Conservation (phyloP, 2,888 invertebrate species). For the Archips crataeganus region DNA sequence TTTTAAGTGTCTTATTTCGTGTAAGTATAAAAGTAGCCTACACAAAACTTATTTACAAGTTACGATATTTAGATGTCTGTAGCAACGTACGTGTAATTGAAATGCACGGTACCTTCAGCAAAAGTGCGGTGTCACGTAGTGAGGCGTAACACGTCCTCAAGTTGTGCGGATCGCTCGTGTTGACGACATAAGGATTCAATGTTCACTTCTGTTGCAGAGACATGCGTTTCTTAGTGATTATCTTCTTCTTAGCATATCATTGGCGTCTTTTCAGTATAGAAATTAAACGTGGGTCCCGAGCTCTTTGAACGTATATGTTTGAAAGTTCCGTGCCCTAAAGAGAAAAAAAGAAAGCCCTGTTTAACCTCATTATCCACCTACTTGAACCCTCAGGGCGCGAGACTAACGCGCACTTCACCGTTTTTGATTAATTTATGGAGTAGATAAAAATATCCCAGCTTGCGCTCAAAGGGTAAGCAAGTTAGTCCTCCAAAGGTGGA, state of each 20-base stretch:
- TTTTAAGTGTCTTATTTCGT: too few species aligned
- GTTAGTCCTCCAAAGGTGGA: slow-evolving; percentile 50
- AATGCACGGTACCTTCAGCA: slow-evolving; percentile 1
- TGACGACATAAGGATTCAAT: background rate
- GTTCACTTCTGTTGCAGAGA: background rate
- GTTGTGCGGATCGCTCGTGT: slow-evolving; percentile 6
- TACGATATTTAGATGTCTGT: slow-evolving; percentile 24
- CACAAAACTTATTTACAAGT: background rate
- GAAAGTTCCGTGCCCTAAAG: too few species aligned
- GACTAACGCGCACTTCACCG: background rate
- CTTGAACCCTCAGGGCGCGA: too few species aligned
- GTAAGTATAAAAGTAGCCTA: too few species aligned
- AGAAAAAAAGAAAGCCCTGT: too few species aligned
- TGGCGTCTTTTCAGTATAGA: too few species aligned
- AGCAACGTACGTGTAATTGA: slow-evolving; percentile 26
- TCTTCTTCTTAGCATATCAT: too few species aligned
- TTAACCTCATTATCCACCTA: too few species aligned
- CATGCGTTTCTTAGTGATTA: background rate
- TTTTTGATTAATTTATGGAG: background rate
- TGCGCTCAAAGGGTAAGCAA: slow-evolving; percentile 43
- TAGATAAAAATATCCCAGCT: slow-evolving; percentile 24
- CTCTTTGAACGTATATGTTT: too few species aligned
- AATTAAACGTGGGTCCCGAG: too few species aligned
- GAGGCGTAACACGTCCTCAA: slow-evolving; percentile 19
- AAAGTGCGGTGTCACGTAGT: slow-evolving; percentile 27